phyloP scores from a whole-genome alignment of 2,888 invertebrate genomes.

The Cerceris rybyensis region DNA sequence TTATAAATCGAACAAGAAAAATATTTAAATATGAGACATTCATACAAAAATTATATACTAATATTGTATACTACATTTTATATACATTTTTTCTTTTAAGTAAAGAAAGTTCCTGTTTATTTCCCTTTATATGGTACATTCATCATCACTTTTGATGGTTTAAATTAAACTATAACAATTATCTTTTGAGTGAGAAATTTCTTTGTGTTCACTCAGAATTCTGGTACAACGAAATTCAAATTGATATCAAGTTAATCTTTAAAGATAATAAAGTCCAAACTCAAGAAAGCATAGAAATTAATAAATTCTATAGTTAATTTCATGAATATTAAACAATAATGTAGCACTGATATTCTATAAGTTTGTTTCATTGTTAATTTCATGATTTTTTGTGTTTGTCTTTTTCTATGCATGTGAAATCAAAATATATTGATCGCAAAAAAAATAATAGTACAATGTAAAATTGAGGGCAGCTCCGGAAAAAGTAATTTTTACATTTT shows the following conservation, averaged over 20 bases:
- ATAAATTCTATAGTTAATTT: not conserved
- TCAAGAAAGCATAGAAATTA: not conserved
- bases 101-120: constrained; percentile 1
- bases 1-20: constrained; percentile 22
- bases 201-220: constrained; percentile 4
- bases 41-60: constrained; percentile 9
- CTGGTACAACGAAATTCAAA: constrained; percentile 7
- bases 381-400: not conserved
- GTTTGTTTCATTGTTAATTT: not conserved
- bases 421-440: constrained; percentile 21
- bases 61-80: constrained; percentile 7
- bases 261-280: too few relatives aligned
- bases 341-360: not conserved
- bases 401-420: not conserved
- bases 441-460: constrained; percentile 25
- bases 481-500: constrained; percentile 22
- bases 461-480: constrained; percentile 14
- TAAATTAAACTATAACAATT: not conserved
- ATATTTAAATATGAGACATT: constrained; percentile 29
- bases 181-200: not conserved
- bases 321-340: too few relatives aligned
- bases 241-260: too few relatives aligned
- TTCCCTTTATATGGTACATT: constrained; percentile 6
- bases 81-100: not conserved
- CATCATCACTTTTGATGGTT: constrained; percentile 8